Evolutionary conservation across 2,888 invertebrate genomes (phyloP).

Genomic region (Synanthedon vespiformis): DNA sequence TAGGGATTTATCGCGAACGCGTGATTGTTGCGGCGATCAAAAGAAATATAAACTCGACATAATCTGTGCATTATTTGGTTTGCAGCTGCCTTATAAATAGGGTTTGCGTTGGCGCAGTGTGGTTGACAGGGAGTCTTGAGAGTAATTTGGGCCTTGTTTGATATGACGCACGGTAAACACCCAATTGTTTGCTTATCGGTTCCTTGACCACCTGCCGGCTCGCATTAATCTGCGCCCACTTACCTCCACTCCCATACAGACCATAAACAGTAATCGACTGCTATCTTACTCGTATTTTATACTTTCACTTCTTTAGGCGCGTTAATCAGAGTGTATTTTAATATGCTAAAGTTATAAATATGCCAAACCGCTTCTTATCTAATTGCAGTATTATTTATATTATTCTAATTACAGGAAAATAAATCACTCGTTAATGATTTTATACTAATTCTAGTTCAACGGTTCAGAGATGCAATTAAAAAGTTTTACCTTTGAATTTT

Average conservation of each 20-base stretch:
- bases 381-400: too few species aligned
- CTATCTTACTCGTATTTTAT: too few species aligned
- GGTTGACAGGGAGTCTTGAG: background rate
- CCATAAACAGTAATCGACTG: background rate
- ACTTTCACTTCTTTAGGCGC: too few species aligned
- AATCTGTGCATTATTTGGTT: slow-evolving; percentile 17
- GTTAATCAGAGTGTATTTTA: too few species aligned
- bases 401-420: too few species aligned
- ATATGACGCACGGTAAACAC: slow-evolving; percentile 3
- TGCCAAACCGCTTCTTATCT: too few species aligned
- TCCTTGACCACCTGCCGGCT: slow-evolving; percentile 7
- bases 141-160: background rate
- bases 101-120: background rate
- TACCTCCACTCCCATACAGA: background rate
- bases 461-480: too few species aligned
- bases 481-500: too few species aligned
- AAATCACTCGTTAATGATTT: too few species aligned
- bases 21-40: slow-evolving; percentile 23
- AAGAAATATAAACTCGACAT: slow-evolving; percentile 14
- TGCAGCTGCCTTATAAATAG: slow-evolving; percentile 2
- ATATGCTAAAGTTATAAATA: too few species aligned
- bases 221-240: slow-evolving; percentile 5
- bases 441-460: too few species aligned
- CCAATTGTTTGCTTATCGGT: slow-evolving; percentile 9
- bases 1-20: slow-evolving; percentile 30